Evolutionary conservation across 1,140 invertebrate species (phyloP), one percentile per base, ranked within the genome.

Genomic region (Sarcophaga bullata): DNA sequence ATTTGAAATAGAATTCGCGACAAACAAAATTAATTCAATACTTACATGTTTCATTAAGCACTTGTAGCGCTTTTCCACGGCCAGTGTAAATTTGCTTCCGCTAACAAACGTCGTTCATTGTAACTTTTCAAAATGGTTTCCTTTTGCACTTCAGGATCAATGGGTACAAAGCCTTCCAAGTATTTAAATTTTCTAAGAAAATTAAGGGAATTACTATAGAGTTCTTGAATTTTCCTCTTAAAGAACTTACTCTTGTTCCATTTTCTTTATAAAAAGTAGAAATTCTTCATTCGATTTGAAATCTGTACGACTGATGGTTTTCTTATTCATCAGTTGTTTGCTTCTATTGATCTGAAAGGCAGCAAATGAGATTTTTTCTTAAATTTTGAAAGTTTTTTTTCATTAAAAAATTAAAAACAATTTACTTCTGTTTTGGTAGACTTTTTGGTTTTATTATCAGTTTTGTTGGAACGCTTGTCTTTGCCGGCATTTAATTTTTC

Each of bases 131-230:
- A 84, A 78, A 91, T 81, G 73, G 85, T 80, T 50, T 25, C 68
- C 83, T 91, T 91, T 84, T 93, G 92, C 6, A 90, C 86, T 83
- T 93, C 92, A 0, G 92, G 92, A 84, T 92, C 88, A 13, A 92
- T 86, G 0, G 92, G 92, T 62, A 90, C 85, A 25, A 90, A 80
- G 0, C 91, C 92, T 83, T 91, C 86, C 83, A 91, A 84, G 82
- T 90, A 89, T 8, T 87, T 85, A 81, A 91, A 87, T 81, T 46
- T 19, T 78, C 82, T 83, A 25, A 81, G 13, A 62, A 68, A 76
- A 76, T 11, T 47, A 46, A 50, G 37, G 37, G 11, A 48, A 47
- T 48, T 4, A 11, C 8, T 13, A 75, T 13, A 6, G 15, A 6
- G 0, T 75, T 48, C 48, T 47, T 47, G n/a, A 37, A 37, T 37